Percentiles rank a stretch among this genome's conserved stretches.
phyloP scores from a whole-genome alignment of 1,140 invertebrate genomes.

The Drosophila grimshawi region DNA sequence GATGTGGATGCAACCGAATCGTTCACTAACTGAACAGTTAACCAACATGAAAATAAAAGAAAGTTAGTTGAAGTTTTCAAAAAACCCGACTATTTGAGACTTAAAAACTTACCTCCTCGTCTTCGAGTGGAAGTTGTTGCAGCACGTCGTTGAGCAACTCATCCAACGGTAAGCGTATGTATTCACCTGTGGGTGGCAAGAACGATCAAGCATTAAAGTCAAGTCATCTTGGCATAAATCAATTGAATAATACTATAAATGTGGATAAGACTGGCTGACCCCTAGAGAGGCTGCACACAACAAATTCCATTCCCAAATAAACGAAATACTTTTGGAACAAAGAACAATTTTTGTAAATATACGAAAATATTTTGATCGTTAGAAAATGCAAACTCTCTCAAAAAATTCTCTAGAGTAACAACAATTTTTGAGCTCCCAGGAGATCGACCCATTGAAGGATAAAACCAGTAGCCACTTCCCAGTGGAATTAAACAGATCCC shows the following conservation, averaged over 20 bases:
- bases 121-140: slow-evolving; percentile 72
- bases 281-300: background rate
- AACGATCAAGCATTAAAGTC: slow-evolving; percentile 15
- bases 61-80: background rate
- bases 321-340: background rate
- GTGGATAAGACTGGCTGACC: slow-evolving; percentile 8
- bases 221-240: slow-evolving; percentile 30
- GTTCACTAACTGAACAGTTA: slow-evolving; percentile 45
- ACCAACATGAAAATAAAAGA: background rate
- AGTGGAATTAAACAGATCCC: slow-evolving; percentile 40
- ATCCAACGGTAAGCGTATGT: slow-evolving; percentile 81
- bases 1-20: slow-evolving; percentile 78
- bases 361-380: slow-evolving; percentile 68
- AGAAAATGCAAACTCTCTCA: background rate
- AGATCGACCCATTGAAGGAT: background rate
- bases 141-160: slow-evolving; percentile 83
- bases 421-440: slow-evolving; percentile 49
- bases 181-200: slow-evolving; percentile 74
- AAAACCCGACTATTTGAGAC: background rate
- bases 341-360: slow-evolving; percentile 50
- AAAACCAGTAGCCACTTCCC: slow-evolving; percentile 69
- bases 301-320: background rate
- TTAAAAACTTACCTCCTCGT: slow-evolving; percentile 68
- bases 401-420: slow-evolving; percentile 55
- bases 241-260: slow-evolving; percentile 8